These are phyloP conservation scores for Dermochelys coriacea DNA, from an alignment of 2,797 vertebrate species.

Conservation along the genomic window DNA sequence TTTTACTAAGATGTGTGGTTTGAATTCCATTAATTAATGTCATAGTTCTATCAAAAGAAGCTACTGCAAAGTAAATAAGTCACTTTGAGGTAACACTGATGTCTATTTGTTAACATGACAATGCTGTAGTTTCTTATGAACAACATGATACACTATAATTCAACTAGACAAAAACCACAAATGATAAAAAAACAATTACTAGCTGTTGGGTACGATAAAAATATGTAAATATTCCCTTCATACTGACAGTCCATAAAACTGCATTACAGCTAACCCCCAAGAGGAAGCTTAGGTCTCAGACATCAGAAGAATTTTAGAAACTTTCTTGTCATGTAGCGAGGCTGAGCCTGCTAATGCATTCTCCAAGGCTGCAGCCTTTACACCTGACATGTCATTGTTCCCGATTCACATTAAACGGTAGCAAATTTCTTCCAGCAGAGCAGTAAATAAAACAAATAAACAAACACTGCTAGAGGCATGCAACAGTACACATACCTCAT, in stretches of 20 bases:
- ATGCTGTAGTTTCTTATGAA: constrained; percentile 18
- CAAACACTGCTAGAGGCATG: constrained; percentile 35
- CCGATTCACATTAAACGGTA: background rate
- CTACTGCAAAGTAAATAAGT: constrained; percentile 51
- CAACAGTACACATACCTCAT: constrained; percentile 61
- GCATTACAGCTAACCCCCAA: constrained; percentile 5
- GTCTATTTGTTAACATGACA: constrained; percentile 39
- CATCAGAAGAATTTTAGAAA: constrained; percentile 41
- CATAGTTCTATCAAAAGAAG: constrained; percentile 28
- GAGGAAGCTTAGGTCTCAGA: constrained; percentile 8
- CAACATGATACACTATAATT: constrained; percentile 39
- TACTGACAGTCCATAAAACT: constrained; percentile 40
- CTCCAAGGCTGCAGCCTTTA: constrained; percentile 33
- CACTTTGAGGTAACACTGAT: constrained; percentile 23
- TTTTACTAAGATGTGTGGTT: background rate
- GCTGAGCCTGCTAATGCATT: constrained; percentile 16
- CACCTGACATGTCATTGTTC: constrained; percentile 58
- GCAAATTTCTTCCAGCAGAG: constrained; percentile 48
- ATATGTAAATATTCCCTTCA: constrained; percentile 58
- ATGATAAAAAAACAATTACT: constrained; percentile 62
- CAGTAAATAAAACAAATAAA: constrained; percentile 50
- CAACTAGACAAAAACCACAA: constrained; percentile 62
- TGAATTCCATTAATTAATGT: constrained; percentile 52
- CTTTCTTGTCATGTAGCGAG: constrained; percentile 26
- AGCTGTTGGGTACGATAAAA: constrained; percentile 46